Base-by-base conservation (phyloP, 2,797 vertebrate genomes). In the Tinamus major region DNA sequence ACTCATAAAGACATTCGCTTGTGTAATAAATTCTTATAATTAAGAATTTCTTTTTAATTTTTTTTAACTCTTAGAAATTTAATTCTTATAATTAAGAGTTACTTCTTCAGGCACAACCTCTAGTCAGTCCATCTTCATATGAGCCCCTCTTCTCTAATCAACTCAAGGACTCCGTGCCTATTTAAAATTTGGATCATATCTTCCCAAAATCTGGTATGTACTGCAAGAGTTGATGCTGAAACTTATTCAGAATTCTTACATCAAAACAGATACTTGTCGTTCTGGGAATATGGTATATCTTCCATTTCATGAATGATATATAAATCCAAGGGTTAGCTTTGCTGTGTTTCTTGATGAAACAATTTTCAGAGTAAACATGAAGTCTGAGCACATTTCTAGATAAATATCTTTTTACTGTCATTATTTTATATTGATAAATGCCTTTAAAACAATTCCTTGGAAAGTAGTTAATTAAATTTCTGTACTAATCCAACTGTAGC, bases 371-470 rank as follows among this genome's bases (percentile, higher is more conserved):
- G 20, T 78, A 93, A 86, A 90, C 48, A 29, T 65, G 27, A 93
- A 90, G 17, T 72, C 72, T 75, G 41, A 68, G 49, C 74, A 78
- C 31, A 41, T 33, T 64, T 7, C n/a, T 70, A 88, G 74, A 92
- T 72, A 87, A 90, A 65, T 81, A 79, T 69, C 17, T 72, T 84
- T 79, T 93, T 63, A 83, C 8, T 91, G 51, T 39, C 62, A 10
- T 46, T 80, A 61, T 68, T 85, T 94, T 80, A 92, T 83, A 21
- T 37, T 90, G 75, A 93, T 62, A 85, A 87, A 93, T 92, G 26
- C 31, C 31, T 85, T 92, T 80, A 85, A 82, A 91, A 63, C 24
- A 58, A 53, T 78, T 79, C 29, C 37, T 94, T 76, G 70, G 79
- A 88, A 67, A 75, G 37, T 17, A 64, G 24, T 84, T 79, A 44